Base-by-base conservation (phyloP, 1,140 invertebrate genomes). In the Chironomus striatipennis region DNA sequence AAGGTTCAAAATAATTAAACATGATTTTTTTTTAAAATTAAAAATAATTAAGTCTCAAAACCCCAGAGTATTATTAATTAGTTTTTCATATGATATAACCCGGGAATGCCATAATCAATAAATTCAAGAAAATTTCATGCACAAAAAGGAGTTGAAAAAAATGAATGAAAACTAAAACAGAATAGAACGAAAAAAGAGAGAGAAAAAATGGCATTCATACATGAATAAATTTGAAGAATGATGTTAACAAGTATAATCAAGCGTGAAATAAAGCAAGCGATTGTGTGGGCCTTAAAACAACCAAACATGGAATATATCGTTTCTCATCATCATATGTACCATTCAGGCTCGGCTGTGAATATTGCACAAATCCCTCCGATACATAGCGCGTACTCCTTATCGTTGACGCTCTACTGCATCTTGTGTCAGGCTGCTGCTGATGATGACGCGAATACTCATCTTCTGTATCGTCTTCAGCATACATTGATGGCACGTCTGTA, bases 341-440 rank as follows among this genome's bases (percentile, higher is more conserved):
- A 78, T 82, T 82, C 78, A 82, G 79, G 76, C 81, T 82, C 75
- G 81, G 81, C 77, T 82, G 81, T 75, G 81, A 80, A 72, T 82
- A 82, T 76, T 82, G 81, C 75, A 82, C 82, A 77, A 82, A 82
- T 78, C 81, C 81, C 78, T 82, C 81, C 43, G 81, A 82, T 76
- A 82, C 81, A 76, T 82, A 82, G 81, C 81, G 0, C 78, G 79
- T 9, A 77, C 78, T 10, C 77, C 75, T 7, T 43, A 78, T 76
- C 67, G 80, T 77, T 21, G 67, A 73, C 42, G 79, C 77, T 74
- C 80, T 79, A 43, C 43, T 74, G 64, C 67, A 73, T 57, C 75
- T 73, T 18, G 73, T 74, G n/a, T 75, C 75, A 17, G 73, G 47
- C 12, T 57, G 47, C 12, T 57, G 47, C n/a, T 12, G 47, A 57